Base-by-base conservation (phyloP, 2,797 vertebrate species). In the Denticeps clupeoides region DNA sequence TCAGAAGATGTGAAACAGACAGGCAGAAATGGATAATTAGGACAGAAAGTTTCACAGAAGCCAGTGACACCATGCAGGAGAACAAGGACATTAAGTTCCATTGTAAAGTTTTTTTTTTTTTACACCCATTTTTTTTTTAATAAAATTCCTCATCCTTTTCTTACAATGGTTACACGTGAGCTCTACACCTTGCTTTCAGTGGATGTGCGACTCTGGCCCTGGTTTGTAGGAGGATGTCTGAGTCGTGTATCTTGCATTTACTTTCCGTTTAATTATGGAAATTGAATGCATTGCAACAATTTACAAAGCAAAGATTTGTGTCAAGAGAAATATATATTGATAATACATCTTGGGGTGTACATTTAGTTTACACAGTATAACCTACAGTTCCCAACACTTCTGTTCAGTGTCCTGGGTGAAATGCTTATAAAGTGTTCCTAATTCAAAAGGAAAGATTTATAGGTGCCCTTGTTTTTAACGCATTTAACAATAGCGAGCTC, bases 21-120 rank as follows among this genome's bases (percentile, higher is more conserved):
- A 82, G 75, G 70, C 75, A 81, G 79, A 81, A 82, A 82, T 82
- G 81, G 74, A 82, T 86, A 82, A 84, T 84, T 86, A 84, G 83
- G 79, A 82, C 76, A 71, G 75, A 81, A 82, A 83, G 76, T 81
- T 83, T 80, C 72, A 64, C 68, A 60, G 60, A 74, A 69, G 74
- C 72, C 71, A 68, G 70, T 68, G 74, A 77, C 75, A 78, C 75
- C 68, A 69, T 68, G 69, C 72, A 65, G 76, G 71, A 75, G 58
- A 80, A 82, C 68, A 69, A 79, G 75, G 79, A 83, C 78, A 82
- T 82, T 81, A 80, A 79, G 74, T 80, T 77, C 62, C 69, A 78
- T 75, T 63, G 58, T 59, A 63, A 58, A 63, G 51, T 49, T 62
- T 62, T 57, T 73, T 59, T 32, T 65, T 51, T 49, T 43, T 58